phyloP scores from a whole-genome alignment of 1,140 invertebrate species.

The Meloidogyne hapla region DNA sequence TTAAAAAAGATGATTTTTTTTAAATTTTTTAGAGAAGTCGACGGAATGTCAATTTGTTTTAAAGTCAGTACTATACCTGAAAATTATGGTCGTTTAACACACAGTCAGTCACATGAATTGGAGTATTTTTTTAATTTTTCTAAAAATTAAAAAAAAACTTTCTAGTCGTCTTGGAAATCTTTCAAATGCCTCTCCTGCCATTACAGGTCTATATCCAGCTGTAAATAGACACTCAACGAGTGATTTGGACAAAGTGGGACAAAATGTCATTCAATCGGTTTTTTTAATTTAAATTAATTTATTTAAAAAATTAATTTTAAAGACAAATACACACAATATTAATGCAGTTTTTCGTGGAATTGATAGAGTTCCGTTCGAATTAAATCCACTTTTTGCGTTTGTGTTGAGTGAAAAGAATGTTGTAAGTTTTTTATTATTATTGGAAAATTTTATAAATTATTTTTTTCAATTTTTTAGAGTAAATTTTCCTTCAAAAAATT shows the following conservation, averaged over 20 bases:
- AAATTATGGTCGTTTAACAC: constrained; percentile 39
- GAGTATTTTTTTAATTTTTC: constrained; percentile 11
- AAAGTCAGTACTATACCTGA: constrained; percentile 45
- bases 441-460: no score
- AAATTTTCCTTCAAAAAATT: no score
- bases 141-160: not conserved
- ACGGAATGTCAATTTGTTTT: constrained; percentile 47
- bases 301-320: not conserved
- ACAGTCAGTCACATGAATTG: constrained; percentile 40
- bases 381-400: constrained; percentile 30
- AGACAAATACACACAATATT: not conserved
- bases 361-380: constrained; percentile 36
- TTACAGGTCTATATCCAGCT: constrained; percentile 2
- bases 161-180: constrained; percentile 3
- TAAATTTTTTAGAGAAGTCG: constrained; percentile 43
- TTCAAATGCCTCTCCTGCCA: not conserved
- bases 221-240: constrained; percentile 35
- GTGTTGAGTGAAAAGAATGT: constrained; percentile 10
- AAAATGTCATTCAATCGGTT: constrained; percentile 6
- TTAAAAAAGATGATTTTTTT: constrained; percentile 7
- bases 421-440: not conserved
- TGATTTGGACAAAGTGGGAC: constrained; percentile 36
- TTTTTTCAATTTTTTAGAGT: no score
- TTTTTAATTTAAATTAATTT: constrained; percentile 13
- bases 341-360: constrained; percentile 23